These are phyloP conservation scores for Drosophila tanythrix DNA, from an alignment of 2,888 invertebrate genomes.

Conservation along the genomic window DNA sequence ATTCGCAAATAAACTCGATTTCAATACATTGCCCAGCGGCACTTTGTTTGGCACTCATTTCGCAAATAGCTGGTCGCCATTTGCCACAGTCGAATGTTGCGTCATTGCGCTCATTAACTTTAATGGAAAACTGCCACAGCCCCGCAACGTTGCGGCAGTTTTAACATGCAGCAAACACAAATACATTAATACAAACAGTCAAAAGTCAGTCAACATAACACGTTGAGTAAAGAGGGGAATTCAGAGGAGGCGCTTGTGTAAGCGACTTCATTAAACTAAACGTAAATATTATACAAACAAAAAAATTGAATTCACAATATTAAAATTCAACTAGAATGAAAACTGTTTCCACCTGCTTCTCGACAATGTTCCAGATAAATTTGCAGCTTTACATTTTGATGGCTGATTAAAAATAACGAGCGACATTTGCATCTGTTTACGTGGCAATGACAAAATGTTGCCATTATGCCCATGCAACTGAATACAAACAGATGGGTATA, in stretches of 20 bases:
- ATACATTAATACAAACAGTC: constrained; percentile 34
- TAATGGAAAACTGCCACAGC: constrained; percentile 33
- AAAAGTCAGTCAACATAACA: constrained; percentile 24
- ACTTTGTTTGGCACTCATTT: constrained; percentile 32
- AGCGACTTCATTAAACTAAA: constrained; percentile 63
- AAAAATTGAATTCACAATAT: constrained; percentile 23
- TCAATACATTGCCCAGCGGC: constrained; percentile 35
- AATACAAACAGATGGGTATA: not conserved
- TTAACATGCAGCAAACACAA: constrained; percentile 29
- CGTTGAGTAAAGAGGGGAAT: not conserved
- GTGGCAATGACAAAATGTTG: constrained; percentile 28
- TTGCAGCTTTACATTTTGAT: constrained; percentile 61
- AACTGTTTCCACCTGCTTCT: constrained; percentile 13
- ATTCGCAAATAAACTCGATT: constrained; percentile 38
- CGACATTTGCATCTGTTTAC: constrained; percentile 59
- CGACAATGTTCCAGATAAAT: constrained; percentile 33
- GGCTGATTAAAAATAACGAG: constrained; percentile 73
- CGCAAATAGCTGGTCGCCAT: constrained; percentile 48
- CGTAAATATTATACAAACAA: constrained; percentile 50
- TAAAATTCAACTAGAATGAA: constrained; percentile 39
- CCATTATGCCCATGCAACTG: constrained; percentile 3
- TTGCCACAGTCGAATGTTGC: constrained; percentile 14
- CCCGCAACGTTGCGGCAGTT: constrained; percentile 19
- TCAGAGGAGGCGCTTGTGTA: not conserved
- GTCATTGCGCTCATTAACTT: constrained; percentile 53